Evolutionary conservation across 2,113 vertebrate species (phyloP).

Genomic region (Calidris pygmaea): DNA sequence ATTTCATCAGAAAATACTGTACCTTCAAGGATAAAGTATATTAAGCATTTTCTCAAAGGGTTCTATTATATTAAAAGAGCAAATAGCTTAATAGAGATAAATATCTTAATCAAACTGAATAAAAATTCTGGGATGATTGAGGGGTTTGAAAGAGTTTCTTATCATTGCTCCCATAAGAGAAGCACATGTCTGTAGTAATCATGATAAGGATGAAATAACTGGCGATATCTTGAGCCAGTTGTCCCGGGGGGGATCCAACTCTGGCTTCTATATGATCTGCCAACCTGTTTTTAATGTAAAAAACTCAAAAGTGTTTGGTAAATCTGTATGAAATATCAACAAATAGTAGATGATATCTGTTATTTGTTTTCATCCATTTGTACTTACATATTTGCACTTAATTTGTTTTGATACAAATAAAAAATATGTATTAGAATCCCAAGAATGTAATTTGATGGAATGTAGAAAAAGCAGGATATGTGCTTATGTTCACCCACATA

Average conservation of each 20-base stretch:
- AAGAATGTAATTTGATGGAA: background rate
- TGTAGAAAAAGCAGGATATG: background rate
- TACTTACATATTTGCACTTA: background rate
- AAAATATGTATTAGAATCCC: background rate
- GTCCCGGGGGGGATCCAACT: too few relatives aligned
- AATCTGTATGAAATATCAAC: background rate
- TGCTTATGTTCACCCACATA: background rate
- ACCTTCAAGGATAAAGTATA: background rate
- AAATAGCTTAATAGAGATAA: background rate
- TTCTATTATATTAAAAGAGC: background rate
- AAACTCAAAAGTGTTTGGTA: background rate
- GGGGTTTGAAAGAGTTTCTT: background rate
- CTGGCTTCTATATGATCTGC: background rate
- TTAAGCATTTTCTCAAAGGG: conserved; percentile 8
- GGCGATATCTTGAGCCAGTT: background rate
- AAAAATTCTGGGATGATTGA: background rate
- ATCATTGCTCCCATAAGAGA: background rate
- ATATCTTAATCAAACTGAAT: conserved; percentile 2
- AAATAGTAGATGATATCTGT: background rate
- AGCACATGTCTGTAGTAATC: background rate
- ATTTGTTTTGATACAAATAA: background rate
- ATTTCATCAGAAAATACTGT: conserved; percentile 21
- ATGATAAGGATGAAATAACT: background rate
- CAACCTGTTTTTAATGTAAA: background rate
- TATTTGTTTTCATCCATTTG: background rate